Percentiles rank a stretch among this genome's conserved stretches.
phyloP scores from a whole-genome alignment of 2,797 vertebrate genomes.

The Rhinogobio ventralis region DNA sequence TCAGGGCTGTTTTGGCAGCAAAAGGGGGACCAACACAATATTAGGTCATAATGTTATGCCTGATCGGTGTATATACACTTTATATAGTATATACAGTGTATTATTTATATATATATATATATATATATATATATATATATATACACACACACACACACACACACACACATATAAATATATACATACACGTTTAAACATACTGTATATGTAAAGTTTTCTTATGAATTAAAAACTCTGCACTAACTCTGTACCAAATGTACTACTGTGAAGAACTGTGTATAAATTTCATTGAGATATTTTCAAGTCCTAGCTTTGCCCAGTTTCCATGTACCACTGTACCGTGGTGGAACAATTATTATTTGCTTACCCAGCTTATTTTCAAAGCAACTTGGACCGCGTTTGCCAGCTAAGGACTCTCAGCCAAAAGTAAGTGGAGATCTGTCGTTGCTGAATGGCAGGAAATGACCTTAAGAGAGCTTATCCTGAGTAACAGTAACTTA shows the following conservation, averaged over 20 bases:
- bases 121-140: too few relatives aligned
- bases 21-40: too few relatives aligned
- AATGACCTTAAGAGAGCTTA: constrained; percentile 71
- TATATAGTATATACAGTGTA: too few relatives aligned
- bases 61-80: too few relatives aligned
- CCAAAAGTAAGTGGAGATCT: constrained; percentile 77
- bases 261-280: constrained; percentile 5
- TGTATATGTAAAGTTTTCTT: too few relatives aligned
- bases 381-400: constrained; percentile 64
- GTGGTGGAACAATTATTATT: constrained; percentile 46
- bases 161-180: too few relatives aligned
- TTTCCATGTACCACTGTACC: constrained; percentile 72
- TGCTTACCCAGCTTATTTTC: constrained; percentile 52
- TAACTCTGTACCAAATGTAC: neutral
- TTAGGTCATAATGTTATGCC: too few relatives aligned
- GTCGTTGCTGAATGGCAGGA: constrained; percentile 79
- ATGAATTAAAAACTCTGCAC: neutral
- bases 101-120: too few relatives aligned
- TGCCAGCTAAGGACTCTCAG: constrained; percentile 70
- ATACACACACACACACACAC: too few relatives aligned
- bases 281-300: constrained; percentile 53
- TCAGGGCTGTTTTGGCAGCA: too few relatives aligned
- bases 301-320: constrained; percentile 72
- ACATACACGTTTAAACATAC: too few relatives aligned
- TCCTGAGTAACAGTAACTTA: constrained; percentile 67